phyloP scores from a whole-genome alignment of 2,113 vertebrate genomes.

The Oncorhynchus kisutch region DNA sequence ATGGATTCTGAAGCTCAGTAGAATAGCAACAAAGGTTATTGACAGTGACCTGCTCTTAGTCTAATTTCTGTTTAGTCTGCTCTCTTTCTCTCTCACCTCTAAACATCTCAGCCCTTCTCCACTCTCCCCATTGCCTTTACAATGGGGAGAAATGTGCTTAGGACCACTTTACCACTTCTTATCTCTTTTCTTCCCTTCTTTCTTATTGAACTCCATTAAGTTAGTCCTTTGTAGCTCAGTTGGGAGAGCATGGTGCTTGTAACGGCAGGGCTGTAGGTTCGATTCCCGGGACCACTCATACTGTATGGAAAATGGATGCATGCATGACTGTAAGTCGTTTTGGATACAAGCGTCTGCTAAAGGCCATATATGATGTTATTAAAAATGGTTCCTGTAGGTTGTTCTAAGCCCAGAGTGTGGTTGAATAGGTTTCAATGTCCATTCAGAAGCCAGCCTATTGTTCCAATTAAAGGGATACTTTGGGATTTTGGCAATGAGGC shows the following conservation, averaged over 20 bases:
- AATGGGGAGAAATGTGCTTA: background rate
- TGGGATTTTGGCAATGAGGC: too few relatives aligned
- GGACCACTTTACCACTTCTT: background rate
- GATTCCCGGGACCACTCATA: too few relatives aligned
- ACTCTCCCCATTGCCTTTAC: background rate
- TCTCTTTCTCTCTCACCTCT: conserved; percentile 2
- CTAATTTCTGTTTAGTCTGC: background rate
- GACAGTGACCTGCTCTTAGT: background rate
- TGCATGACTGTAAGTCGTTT: too few relatives aligned
- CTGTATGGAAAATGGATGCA: too few relatives aligned
- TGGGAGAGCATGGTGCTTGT: too few relatives aligned
- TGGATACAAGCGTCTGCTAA: too few relatives aligned
- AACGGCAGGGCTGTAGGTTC: too few relatives aligned
- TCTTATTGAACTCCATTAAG: conserved; percentile 11
- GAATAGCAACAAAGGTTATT: background rate
- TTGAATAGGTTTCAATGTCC: conserved; percentile 2
- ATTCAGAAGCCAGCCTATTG: background rate
- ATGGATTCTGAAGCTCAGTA: background rate
- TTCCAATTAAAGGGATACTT: background rate
- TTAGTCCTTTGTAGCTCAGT: too few relatives aligned
- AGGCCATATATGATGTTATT: too few relatives aligned
- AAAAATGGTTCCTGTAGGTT: background rate
- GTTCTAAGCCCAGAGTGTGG: background rate
- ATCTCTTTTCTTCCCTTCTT: background rate
- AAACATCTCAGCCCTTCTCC: background rate